phyloP scores from a whole-genome alignment of 2,797 vertebrate species.

The Ptychadena robeensis region DNA sequence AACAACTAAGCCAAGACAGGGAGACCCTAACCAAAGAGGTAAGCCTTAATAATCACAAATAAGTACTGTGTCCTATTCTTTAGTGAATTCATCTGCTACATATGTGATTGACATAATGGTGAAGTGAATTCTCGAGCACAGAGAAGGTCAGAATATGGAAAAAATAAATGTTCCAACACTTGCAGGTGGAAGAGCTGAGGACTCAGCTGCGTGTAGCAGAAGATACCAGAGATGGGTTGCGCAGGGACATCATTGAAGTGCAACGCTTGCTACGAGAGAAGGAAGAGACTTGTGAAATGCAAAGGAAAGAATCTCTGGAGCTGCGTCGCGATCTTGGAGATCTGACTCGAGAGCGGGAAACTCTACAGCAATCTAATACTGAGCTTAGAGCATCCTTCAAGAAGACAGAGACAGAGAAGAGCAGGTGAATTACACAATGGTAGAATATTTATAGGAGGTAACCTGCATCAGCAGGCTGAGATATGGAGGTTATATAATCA shows the following conservation, averaged over 20 bases:
- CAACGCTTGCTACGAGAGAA: constrained; percentile 74
- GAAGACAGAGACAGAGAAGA: constrained; percentile 79
- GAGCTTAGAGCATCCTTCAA: constrained; percentile 76
- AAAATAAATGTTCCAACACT: neutral
- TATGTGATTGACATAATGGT: neutral
- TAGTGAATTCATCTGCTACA: neutral
- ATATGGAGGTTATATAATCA: neutral
- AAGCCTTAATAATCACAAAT: constrained; percentile 47
- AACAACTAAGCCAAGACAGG: constrained; percentile 70
- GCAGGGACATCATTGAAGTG: constrained; percentile 74
- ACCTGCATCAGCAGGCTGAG: neutral
- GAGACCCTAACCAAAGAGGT: constrained; percentile 71
- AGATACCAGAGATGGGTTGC: constrained; percentile 69
- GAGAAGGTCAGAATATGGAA: neutral
- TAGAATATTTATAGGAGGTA: neutral
- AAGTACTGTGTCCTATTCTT: neutral
- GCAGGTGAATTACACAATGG: constrained; percentile 71
- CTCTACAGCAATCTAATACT: constrained; percentile 77
- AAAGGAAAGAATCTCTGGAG: constrained; percentile 76
- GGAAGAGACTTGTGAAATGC: constrained; percentile 71
- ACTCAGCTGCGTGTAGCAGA: constrained; percentile 73
- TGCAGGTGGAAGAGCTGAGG: constrained; percentile 75
- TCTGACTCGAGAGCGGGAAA: constrained; percentile 76
- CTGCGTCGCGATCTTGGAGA: constrained; percentile 72
- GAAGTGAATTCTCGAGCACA: neutral